A percentile compares a stretch with the other conserved stretches of the same genome.
phyloP scores from a whole-genome alignment of 2,113 vertebrate species.

The Notarius quadriscutis region DNA sequence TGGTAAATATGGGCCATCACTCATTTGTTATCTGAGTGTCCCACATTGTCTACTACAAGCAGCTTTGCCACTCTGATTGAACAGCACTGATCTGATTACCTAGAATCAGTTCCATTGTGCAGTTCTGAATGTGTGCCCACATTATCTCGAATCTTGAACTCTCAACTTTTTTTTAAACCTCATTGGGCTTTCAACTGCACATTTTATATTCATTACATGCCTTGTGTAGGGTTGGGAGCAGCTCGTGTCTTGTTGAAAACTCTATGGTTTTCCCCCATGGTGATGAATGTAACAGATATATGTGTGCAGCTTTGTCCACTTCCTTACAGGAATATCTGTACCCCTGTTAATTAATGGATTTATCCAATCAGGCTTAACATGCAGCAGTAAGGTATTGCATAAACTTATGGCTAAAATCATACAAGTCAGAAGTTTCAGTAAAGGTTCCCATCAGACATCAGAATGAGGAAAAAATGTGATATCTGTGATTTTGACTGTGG shows the following conservation, averaged over 20 bases:
- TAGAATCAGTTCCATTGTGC: neutral
- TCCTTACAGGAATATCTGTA: neutral
- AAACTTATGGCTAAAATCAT: neutral
- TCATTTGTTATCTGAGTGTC: neutral
- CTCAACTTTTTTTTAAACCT: neutral
- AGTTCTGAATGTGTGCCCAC: neutral
- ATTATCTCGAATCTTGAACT: neutral
- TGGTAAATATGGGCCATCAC: neutral
- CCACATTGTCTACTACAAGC: neutral
- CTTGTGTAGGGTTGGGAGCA: neutral
- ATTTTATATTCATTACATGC: neutral
- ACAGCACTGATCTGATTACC: neutral
- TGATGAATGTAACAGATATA: neutral
- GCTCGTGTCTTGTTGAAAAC: neutral
- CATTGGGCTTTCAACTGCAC: neutral
- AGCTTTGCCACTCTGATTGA: neutral
- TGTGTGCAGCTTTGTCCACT: neutral
- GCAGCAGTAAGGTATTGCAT: neutral
- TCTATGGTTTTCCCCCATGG: neutral
- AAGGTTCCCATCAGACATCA: neutral
- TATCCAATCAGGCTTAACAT: neutral
- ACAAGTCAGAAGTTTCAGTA: neutral
- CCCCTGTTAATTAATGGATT: neutral
- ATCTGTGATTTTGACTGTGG: too few species aligned
- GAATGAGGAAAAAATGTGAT: neutral